A percentile compares a stretch with the other conserved stretches of the same genome.
These are phyloP conservation scores for Cydia pomonella DNA, from an alignment of 1,140 invertebrate species.

Conservation along the genomic window DNA sequence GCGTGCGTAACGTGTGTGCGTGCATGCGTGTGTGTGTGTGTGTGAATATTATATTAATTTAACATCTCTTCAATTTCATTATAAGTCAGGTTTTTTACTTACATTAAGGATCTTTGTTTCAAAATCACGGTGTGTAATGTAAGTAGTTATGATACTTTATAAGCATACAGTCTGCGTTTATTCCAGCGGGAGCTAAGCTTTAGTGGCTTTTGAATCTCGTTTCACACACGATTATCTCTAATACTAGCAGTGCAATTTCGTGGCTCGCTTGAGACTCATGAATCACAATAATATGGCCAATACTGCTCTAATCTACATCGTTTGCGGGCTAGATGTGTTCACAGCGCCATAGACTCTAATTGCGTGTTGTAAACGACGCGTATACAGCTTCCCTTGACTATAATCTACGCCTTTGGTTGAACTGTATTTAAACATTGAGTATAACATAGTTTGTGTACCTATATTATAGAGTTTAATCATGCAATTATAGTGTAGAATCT, in stretches of 20 bases:
- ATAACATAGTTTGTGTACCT: no score
- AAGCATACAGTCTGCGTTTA: not conserved
- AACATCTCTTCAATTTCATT: no score
- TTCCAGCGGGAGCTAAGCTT: not conserved
- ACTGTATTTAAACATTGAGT: not conserved
- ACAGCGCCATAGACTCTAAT: not conserved
- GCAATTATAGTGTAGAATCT: no score
- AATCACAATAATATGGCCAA: not conserved
- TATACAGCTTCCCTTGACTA: not conserved
- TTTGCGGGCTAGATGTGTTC: not conserved
- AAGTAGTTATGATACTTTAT: not conserved
- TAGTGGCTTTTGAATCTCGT: not conserved
- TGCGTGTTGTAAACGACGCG: not conserved
- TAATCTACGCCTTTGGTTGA: not conserved
- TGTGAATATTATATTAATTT: no score
- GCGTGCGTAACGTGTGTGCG: no score
- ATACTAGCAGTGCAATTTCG: not conserved
- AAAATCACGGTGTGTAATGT: no score
- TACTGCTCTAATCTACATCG: not conserved
- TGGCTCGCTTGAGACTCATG: constrained; percentile 4
- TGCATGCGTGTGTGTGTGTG: no score
- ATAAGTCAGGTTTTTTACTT: no score
- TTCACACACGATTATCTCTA: not conserved
- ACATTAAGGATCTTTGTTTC: no score
- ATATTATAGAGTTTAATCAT: no score